Percentiles rank a stretch among this genome's conserved stretches.
Evolutionary conservation across 2,113 vertebrate genomes (phyloP).

Genomic region (Zosterops pallidus): DNA sequence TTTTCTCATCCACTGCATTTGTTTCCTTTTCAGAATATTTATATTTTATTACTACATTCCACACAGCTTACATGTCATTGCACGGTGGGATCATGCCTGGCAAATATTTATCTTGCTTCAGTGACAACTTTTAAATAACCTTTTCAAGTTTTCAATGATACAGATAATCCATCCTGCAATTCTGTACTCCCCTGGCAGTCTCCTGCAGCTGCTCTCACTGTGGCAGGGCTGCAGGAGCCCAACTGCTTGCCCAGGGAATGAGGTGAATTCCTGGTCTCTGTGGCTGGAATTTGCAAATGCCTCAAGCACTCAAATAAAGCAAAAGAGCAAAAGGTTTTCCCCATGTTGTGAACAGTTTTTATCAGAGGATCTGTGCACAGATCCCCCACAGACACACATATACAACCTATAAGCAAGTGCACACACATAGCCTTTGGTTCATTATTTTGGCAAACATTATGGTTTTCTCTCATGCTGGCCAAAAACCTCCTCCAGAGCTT

Average conservation of each 20-base stretch:
- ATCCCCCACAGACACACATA: neutral
- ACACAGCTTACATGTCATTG: conserved; percentile 17
- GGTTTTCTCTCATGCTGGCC: neutral
- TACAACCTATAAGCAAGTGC: neutral
- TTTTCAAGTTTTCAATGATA: neutral
- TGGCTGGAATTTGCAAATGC: neutral
- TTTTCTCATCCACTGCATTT: conserved; percentile 28
- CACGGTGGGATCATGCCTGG: neutral
- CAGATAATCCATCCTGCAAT: neutral
- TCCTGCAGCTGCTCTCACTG: neutral
- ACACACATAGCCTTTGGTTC: rapidly evolving
- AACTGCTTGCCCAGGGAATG: neutral
- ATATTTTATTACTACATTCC: conserved; percentile 63
- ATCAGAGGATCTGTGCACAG: neutral
- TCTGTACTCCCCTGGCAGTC: neutral
- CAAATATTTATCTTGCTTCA: conserved; percentile 58
- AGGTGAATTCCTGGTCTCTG: neutral
- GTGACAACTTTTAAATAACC: conserved; percentile 18
- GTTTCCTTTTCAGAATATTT: conserved; percentile 31
- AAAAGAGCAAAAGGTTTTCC: neutral
- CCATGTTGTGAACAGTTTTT: neutral
- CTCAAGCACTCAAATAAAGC: neutral
- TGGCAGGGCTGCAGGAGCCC: neutral
- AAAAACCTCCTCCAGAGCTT: conserved; percentile 20
- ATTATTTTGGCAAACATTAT: neutral